phyloP scores from a whole-genome alignment of 2,888 invertebrate genomes.

The Pilophorus perplexus region DNA sequence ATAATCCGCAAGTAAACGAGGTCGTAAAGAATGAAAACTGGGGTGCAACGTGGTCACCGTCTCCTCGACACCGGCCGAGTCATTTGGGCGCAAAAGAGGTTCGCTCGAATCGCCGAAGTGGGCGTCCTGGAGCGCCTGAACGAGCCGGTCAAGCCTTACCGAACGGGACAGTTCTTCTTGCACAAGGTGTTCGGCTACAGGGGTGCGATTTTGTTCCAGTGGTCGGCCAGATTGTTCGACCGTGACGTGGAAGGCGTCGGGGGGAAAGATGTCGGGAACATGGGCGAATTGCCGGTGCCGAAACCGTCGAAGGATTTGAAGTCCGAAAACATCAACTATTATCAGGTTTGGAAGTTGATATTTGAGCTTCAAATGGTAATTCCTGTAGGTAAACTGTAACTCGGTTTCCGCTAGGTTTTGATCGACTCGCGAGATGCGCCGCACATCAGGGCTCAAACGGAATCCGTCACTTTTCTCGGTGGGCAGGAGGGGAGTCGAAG shows the following conservation, averaged over 20 bases:
- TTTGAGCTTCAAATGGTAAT: neutral
- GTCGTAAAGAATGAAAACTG: no score
- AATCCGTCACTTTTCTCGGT: constrained; percentile 94
- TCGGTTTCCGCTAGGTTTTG: constrained; percentile 88
- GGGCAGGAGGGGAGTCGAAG: constrained; percentile 93
- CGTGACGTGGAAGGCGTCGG: constrained; percentile 60
- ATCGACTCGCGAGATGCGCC: constrained; percentile 97
- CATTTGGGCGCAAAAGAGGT: constrained; percentile 5
- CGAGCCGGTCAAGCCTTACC: constrained; percentile 59
- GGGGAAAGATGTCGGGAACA: neutral
- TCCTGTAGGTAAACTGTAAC: neutral
- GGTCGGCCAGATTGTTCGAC: constrained; percentile 93
- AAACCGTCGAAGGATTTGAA: constrained; percentile 1
- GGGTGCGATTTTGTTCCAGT: constrained; percentile 91
- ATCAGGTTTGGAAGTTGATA: neutral
- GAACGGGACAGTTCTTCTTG: constrained; percentile 92
- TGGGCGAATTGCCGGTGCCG: neutral
- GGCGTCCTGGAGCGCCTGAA: constrained; percentile 3
- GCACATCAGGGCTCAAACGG: constrained; percentile 94
- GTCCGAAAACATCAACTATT: neutral
- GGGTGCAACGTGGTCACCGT: no score
- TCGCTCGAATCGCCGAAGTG: constrained; percentile 14
- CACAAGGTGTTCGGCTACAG: constrained; percentile 98
- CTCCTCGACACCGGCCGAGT: no score
- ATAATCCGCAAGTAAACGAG: no score